Base-by-base conservation (phyloP, 2,113 vertebrate genomes). In the Anolis sagrei region DNA sequence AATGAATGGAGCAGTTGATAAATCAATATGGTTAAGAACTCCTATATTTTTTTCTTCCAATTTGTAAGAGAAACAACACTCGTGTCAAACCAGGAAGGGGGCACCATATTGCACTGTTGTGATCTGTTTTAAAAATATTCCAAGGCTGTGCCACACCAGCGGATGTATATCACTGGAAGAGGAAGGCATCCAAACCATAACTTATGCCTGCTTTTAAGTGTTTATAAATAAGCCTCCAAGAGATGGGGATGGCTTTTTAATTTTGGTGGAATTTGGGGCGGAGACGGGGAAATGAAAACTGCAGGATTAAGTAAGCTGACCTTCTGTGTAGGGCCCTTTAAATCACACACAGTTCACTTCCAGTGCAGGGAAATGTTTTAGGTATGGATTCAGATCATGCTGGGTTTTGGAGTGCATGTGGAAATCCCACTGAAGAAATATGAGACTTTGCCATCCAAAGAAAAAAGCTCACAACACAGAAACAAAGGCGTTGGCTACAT, bases 1-100 rank as follows among this genome's bases (percentile, higher is more conserved):
- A 97, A 97, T 97, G 97, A 97, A 97, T 97, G 94, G 97, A 96
- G 97, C 97, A 97, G 95, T 94, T 4, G 96, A 96, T 95, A 97
- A 97, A 98, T 98, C 98, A 96, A 98, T 98, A 98, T 81, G 89
- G 95, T 91, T 92, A 94, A 93, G 86, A 76, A 88, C 81, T 93
- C 94, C 93, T 82, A 93, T 92, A 32, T 94, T 95, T 95, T 96
- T 94, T 95, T 95, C 94, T 94, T 95, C 93, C 96, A 95, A 96
- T 95, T 95, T 93, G 95, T 93, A 94, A 96, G 95, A 96, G 96
- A 96, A 97, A 96, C 95, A 93, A 44, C 94, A 87, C 84, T 89
- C 54, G 91, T 96, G 96, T 96, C 95, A 97, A 97, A 97, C 96
- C 95, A 96, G 94, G 95, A 88, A 91, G 94, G 93, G n/a, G 93